Conservation (phyloP, 1,140 invertebrate species). For the Brachionus manjavacas region DNA sequence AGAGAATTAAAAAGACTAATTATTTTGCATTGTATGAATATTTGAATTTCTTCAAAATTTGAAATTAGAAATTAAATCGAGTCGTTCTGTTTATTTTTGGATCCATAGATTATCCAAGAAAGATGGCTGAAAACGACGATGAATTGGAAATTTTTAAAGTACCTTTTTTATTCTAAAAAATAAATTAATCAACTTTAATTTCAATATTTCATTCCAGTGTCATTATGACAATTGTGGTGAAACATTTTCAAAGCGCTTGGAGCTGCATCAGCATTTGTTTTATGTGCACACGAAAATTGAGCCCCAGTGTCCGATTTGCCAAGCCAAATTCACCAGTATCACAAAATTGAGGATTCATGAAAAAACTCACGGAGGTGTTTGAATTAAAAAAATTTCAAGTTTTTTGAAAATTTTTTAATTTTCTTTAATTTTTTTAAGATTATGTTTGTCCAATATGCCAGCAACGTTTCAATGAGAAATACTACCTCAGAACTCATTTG, state of each 20-base stretch:
- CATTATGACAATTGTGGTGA: neutral
- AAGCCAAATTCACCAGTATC: neutral
- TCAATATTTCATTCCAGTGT: no score
- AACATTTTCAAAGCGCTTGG: neutral
- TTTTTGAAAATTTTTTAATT: no score
- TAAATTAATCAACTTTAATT: no score
- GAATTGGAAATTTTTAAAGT: neutral
- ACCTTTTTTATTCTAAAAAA: neutral
- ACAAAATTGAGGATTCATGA: neutral
- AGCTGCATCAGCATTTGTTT: constrained; percentile 10
- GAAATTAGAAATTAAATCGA: neutral
- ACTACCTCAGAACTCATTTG: neutral
- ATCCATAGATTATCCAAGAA: neutral
- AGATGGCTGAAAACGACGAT: constrained; percentile 6
- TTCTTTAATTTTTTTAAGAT: neutral
- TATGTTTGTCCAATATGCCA: constrained; percentile 1
- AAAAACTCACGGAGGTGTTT: constrained; percentile 24
- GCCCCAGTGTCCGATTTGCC: neutral
- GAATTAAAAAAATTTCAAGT: neutral
- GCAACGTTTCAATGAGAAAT: constrained; percentile 17
- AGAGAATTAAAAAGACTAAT: neutral
- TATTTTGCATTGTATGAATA: neutral
- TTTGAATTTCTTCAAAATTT: neutral
- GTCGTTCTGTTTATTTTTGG: neutral
- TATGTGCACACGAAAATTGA: constrained; percentile 19